Evolutionary conservation across 2,888 invertebrate genomes (phyloP), one percentile per base, ranked within the genome.

Genomic region (Harpalus rubripes): DNA sequence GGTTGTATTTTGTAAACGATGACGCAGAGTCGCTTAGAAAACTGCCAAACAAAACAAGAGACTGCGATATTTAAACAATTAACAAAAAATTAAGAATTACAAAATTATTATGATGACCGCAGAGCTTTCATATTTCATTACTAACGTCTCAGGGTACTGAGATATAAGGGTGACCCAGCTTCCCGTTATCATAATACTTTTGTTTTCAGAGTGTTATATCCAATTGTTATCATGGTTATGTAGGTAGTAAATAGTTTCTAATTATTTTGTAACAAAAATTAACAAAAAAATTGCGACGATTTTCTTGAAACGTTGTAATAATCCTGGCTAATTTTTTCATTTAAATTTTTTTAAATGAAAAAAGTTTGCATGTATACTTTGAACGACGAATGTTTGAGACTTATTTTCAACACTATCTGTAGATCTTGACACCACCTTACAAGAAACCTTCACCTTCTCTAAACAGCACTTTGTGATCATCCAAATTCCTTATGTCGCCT

Each of bases 61-160:
- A 91, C 91, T 91, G 91, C 91, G 91, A 91, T 91, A 89, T 88
- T 87, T 88, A 90, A 90, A 91, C 91, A 91, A 90, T 90, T 91
- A 90, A 91, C 90, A 91, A 90, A 90, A 87, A 89, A 84, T 52
- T 63, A 56, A 76, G 78, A 79, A 85, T 72, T 58, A 89, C 91
- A 90, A 91, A 91, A 90, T 88, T 91, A 91, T 91, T 91, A 90
- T 90, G 90, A 90, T 90, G 90, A 89, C 89, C 87, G 26, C 18
- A 52, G 52, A 52, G 61, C 16, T 32, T 58, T 72, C 18, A 74
- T 32, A 52, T 41, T 82, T 18, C 44, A 52, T 52, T 52, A 52
- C 44, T 52, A 52, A 52, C 44, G 12, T 12, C 44, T 52, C 44
- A 52, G 44, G 82, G 76, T 76, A 61, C 76, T 39, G 59, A 80